These are phyloP conservation scores for Hydra vulgaris DNA, from an alignment of 30 jellyfish, hydroid and myxozoan genomes.

Conservation along the genomic window DNA sequence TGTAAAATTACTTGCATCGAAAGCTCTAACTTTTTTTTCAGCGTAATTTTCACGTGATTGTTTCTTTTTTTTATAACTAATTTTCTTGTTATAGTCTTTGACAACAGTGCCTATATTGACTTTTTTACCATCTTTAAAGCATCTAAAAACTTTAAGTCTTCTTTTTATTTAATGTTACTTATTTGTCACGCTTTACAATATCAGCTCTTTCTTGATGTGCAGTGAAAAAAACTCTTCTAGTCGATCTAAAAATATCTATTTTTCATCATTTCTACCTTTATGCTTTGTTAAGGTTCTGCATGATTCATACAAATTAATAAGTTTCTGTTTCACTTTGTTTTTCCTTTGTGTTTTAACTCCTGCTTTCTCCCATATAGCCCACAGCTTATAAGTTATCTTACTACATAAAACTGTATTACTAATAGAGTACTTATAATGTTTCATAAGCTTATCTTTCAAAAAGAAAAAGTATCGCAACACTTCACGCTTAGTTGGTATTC, in stretches of 20 bases:
- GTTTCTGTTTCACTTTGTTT: background rate
- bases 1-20: background rate
- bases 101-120: no score
- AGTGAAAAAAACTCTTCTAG: background rate
- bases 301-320: background rate
- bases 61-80: no score
- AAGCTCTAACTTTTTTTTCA: background rate
- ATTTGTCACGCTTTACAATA: background rate
- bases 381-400: background rate
- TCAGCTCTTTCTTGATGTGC: background rate
- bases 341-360: background rate
- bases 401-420: background rate
- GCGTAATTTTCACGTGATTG: no score
- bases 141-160: background rate
- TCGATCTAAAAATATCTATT: background rate
- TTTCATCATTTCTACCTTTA: background rate
- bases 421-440: background rate
- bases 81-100: no score
- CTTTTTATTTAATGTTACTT: background rate
- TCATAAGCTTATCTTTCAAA: background rate
- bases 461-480: background rate
- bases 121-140: background rate
- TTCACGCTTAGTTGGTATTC: background rate
- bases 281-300: background rate
- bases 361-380: background rate